These are phyloP conservation scores for Chloroclystis v-ata DNA, from an alignment of 2,888 invertebrate species.

Conservation along the genomic window DNA sequence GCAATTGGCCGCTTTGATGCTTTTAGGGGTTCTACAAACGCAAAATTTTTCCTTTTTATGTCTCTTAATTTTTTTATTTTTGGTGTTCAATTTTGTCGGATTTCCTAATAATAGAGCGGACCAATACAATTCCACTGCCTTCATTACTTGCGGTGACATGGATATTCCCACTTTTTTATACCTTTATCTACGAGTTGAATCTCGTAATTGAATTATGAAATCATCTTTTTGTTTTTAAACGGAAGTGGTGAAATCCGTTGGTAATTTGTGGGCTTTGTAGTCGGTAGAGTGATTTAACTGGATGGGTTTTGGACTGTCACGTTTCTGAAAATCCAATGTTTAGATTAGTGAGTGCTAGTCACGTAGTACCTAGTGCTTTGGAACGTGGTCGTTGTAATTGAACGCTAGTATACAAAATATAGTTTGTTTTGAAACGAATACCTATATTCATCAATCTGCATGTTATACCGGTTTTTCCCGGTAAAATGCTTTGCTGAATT, in stretches of 20 bases:
- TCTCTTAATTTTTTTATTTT: constrained; percentile 39
- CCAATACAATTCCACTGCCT: constrained; percentile 46
- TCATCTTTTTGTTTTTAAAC: constrained; percentile 35
- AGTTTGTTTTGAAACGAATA: constrained; percentile 7
- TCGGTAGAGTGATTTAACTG: constrained; percentile 40
- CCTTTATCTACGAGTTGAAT: constrained; percentile 45
- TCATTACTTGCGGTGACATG: constrained; percentile 75
- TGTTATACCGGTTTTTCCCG: too few relatives aligned
- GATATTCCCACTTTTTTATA: constrained; percentile 54
- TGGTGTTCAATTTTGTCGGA: constrained; percentile 25
- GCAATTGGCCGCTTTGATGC: constrained; percentile 65
- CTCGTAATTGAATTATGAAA: constrained; percentile 50
- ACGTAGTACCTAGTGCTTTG: constrained; percentile 52
- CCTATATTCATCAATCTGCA: not conserved
- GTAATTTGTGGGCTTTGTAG: constrained; percentile 38
- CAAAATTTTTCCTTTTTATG: constrained; percentile 59
- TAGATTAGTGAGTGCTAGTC: constrained; percentile 58
- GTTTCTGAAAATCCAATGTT: constrained; percentile 52
- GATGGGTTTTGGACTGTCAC: constrained; percentile 42
- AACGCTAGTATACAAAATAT: constrained; percentile 17
- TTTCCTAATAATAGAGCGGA: constrained; percentile 62
- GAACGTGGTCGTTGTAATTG: constrained; percentile 34
- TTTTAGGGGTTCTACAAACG: constrained; percentile 58
- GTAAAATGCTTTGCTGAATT: too few relatives aligned
- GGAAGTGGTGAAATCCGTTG: constrained; percentile 36